Conservation (phyloP, 2,888 invertebrate genomes). For the Pyrrhosoma nymphula region DNA sequence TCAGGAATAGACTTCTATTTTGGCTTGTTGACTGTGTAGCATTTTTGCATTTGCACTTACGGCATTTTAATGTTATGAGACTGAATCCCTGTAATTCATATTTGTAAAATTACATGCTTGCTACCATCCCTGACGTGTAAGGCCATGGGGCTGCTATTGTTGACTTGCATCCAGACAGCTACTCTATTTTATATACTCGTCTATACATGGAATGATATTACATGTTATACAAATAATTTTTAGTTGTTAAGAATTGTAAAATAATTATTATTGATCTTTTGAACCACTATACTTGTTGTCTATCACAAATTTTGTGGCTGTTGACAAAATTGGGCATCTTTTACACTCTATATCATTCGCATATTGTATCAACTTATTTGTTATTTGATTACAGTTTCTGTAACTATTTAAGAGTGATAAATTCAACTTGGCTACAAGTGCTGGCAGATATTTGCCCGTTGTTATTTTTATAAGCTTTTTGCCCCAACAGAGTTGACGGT, state of each 20-base stretch:
- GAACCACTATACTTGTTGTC: conserved; percentile 35
- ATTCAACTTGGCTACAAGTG: background rate
- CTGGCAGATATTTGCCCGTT: conserved; percentile 26
- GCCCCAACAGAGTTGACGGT: conserved; percentile 11
- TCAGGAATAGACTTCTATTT: background rate
- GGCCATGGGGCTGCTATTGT: conserved; percentile 48
- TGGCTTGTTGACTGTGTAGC: background rate
- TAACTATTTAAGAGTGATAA: conserved; percentile 25
- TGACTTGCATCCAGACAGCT: conserved; percentile 56
- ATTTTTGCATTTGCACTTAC: background rate
- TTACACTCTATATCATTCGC: background rate
- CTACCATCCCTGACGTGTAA: conserved; percentile 33
- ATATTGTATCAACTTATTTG: conserved; percentile 28
- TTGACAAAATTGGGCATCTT: conserved; percentile 29
- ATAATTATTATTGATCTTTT: conserved; percentile 53
- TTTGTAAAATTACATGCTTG: background rate
- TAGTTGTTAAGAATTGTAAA: conserved; percentile 64
- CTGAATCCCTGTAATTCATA: conserved; percentile 24
- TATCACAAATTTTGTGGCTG: conserved; percentile 13
- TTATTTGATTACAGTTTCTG: conserved; percentile 26
- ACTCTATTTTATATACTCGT: conserved; percentile 66
- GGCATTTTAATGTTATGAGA: conserved; percentile 34
- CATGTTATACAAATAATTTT: conserved; percentile 66
- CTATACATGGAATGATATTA: conserved; percentile 57
- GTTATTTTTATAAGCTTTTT: conserved; percentile 33